Conservation (phyloP, 1,140 invertebrate species). For the Proales similis region DNA sequence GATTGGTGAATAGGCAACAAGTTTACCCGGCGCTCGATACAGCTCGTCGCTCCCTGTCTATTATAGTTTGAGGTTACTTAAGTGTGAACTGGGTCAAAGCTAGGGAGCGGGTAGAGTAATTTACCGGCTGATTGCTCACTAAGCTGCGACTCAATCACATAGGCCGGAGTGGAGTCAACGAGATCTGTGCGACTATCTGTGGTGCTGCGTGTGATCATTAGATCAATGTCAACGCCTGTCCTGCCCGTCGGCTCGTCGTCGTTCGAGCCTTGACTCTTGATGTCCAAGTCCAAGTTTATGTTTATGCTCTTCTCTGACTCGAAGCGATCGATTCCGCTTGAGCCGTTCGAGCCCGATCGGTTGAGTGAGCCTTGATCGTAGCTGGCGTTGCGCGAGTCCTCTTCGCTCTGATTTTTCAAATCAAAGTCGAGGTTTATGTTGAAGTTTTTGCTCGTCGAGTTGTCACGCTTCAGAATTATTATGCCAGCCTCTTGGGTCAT, state of each 20-base stretch:
- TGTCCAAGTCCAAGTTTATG: conserved; percentile 36
- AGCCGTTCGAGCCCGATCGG: too few species aligned
- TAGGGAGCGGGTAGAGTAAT: too few species aligned
- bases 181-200: conserved; percentile 31
- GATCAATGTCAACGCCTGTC: conserved; percentile 27
- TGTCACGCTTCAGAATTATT: conserved; percentile 10
- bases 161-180: too few species aligned
- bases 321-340: too few species aligned
- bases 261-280: not conserved
- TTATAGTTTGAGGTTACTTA: too few species aligned
- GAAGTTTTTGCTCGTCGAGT: conserved; percentile 11
- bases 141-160: too few species aligned
- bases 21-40: too few species aligned
- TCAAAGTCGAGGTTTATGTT: conserved; percentile 34
- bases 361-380: too few species aligned
- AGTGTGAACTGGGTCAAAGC: too few species aligned
- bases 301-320: conserved; percentile 11
- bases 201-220: conserved; percentile 23
- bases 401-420: conserved; percentile 1
- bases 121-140: too few species aligned
- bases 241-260: not conserved
- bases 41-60: too few species aligned
- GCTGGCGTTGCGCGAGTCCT: not conserved
- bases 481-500: conserved; percentile 35
- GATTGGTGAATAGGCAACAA: too few species aligned